phyloP scores from a whole-genome alignment of 2,888 invertebrate genomes.

The Brenthis hecate region DNA sequence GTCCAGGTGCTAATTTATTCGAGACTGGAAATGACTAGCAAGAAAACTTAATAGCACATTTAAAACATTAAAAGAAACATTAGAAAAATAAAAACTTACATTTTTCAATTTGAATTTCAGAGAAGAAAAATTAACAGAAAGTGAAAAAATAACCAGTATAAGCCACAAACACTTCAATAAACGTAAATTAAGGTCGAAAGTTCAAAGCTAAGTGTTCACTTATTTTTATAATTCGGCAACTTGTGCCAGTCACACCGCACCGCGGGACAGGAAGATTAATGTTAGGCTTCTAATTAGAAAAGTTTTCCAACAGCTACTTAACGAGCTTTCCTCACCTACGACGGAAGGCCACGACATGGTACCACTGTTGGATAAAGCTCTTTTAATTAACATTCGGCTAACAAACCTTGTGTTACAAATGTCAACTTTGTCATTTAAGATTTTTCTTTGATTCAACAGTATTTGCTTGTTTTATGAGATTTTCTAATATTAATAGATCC shows the following conservation, averaged over 20 bases:
- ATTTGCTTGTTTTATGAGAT: too few relatives aligned
- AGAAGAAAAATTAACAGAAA: too few relatives aligned
- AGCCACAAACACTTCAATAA: not conserved
- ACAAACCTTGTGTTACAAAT: too few relatives aligned
- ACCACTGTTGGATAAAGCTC: conserved; percentile 11
- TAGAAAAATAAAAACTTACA: not conserved
- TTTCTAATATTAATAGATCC: too few relatives aligned
- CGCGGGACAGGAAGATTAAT: conserved; percentile 72
- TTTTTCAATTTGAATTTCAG: too few relatives aligned
- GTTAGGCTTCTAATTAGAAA: conserved; percentile 73
- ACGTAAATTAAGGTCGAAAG: conserved; percentile 4
- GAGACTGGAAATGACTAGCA: too few relatives aligned
- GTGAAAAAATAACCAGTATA: not conserved
- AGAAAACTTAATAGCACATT: too few relatives aligned
- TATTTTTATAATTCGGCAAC: conserved; percentile 64
- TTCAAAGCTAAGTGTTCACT: conserved; percentile 18
- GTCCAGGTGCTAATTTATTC: too few relatives aligned
- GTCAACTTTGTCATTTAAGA: too few relatives aligned
- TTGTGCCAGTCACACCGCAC: conserved; percentile 67
- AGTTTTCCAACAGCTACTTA: conserved; percentile 68
- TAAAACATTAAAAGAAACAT: too few relatives aligned
- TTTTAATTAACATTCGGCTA: not conserved
- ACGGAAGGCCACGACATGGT: conserved; percentile 4
- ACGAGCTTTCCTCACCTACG: conserved; percentile 50
- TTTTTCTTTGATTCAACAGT: too few relatives aligned